A percentile compares a stretch with the other conserved stretches of the same genome.
phyloP scores from a whole-genome alignment of 2,113 vertebrate species.

The Actenoides hombroni region DNA sequence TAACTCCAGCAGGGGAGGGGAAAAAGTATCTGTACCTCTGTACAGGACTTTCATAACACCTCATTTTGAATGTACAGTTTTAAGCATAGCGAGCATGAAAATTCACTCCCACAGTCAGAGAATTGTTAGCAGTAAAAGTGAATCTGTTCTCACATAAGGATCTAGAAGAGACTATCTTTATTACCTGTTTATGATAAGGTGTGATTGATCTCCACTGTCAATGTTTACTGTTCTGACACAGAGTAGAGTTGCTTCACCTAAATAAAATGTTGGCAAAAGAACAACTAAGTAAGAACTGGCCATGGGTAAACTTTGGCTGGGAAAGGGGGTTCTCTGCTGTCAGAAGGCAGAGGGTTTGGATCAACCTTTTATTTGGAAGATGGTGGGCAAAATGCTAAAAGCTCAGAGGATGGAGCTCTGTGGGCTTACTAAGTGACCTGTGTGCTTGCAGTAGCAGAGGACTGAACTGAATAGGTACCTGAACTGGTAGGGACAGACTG shows the following conservation, averaged over 20 bases:
- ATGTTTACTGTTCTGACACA: not conserved
- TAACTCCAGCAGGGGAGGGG: not conserved
- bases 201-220: not conserved
- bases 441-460: not conserved
- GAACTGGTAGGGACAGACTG: not conserved
- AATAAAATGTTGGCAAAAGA: not conserved
- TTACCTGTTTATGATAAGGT: not conserved
- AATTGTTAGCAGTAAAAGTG: not conserved
- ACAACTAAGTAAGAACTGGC: not conserved
- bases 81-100: not conserved
- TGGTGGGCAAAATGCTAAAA: not conserved
- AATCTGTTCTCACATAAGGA: not conserved
- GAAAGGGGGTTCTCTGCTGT: not conserved
- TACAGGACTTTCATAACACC: not conserved
- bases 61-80: not conserved
- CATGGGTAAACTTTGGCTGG: not conserved
- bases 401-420: not conserved
- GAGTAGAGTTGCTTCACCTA: not conserved
- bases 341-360: not conserved
- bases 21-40: not conserved
- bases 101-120: not conserved
- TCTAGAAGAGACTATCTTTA: not conserved
- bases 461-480: not conserved
- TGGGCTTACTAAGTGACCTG: not conserved
- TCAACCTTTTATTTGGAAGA: not conserved